Percentiles rank a stretch among this genome's conserved stretches.
phyloP scores from a whole-genome alignment of 2,113 vertebrate genomes.

The Pseudorasbora parva region DNA sequence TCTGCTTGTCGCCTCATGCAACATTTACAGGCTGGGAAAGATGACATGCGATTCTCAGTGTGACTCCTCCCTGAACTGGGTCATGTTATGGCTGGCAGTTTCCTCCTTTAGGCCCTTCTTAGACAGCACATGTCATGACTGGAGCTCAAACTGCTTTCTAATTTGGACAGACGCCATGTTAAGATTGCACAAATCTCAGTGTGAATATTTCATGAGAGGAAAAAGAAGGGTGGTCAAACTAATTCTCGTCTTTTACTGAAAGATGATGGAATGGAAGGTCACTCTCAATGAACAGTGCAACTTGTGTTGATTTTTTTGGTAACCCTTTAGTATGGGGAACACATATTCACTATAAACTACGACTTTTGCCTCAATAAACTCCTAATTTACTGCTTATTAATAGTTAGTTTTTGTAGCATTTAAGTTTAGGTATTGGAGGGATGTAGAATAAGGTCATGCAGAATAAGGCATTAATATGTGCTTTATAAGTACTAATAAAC shows the following conservation, averaged over 20 bases:
- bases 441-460: no score
- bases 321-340: no score
- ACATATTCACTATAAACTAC: no score
- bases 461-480: no score
- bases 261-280: neutral
- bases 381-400: no score
- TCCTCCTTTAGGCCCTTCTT: slow-evolving; percentile 4
- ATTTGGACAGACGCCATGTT: slow-evolving; percentile 42
- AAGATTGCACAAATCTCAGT: slow-evolving; percentile 21
- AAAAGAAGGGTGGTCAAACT: neutral
- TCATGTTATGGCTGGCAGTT: slow-evolving; percentile 48
- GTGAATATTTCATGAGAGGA: slow-evolving; percentile 50
- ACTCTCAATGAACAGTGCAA: neutral
- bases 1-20: slow-evolving; percentile 61
- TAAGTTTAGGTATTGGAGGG: no score
- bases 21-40: slow-evolving; percentile 58
- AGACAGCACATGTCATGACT: slow-evolving; percentile 1
- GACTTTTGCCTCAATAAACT: no score
- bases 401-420: no score
- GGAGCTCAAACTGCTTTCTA: neutral
- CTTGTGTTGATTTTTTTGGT: neutral
- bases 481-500: no score
- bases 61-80: slow-evolving; percentile 50
- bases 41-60: slow-evolving; percentile 31
- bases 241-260: neutral